A percentile compares a stretch with the other conserved stretches of the same genome.
Evolutionary conservation across 2,888 invertebrate species (phyloP).

Genomic region (Unio pictorum): DNA sequence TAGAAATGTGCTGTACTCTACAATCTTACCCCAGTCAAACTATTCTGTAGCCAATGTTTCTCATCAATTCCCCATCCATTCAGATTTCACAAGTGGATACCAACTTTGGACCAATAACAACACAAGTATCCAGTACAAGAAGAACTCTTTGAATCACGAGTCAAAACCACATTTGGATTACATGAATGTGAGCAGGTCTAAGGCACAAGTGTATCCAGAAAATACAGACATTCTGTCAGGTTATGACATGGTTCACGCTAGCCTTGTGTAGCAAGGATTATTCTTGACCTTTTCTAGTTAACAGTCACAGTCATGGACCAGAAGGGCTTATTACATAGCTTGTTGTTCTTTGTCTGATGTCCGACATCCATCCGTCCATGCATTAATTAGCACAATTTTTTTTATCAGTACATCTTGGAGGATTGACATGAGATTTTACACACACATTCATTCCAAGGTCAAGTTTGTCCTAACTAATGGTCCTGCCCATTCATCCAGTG

Average conservation of each 20-base stretch:
- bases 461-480: too few species aligned
- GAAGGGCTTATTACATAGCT: too few species aligned
- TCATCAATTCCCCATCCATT: constrained; percentile 21
- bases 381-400: too few species aligned
- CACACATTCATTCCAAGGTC: too few species aligned
- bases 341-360: too few species aligned
- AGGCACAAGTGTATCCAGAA: constrained; percentile 54
- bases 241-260: constrained; percentile 53
- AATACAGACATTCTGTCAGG: constrained; percentile 39
- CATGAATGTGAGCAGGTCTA: constrained; percentile 27
- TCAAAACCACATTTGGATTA: constrained; percentile 20
- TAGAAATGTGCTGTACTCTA: constrained; percentile 29
- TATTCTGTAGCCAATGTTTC: constrained; percentile 38
- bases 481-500: too few species aligned
- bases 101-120: constrained; percentile 34
- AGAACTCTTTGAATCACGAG: constrained; percentile 10
- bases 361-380: too few species aligned
- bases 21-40: constrained; percentile 34
- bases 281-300: too few species aligned
- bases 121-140: constrained; percentile 14
- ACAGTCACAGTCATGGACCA: too few species aligned
- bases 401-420: too few species aligned
- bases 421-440: too few species aligned
- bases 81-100: constrained; percentile 11
- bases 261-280: constrained; percentile 36